Evolutionary conservation across 2,113 vertebrate species (phyloP), one percentile per base, ranked within the genome.

Genomic region (Oceanites oceanicus): DNA sequence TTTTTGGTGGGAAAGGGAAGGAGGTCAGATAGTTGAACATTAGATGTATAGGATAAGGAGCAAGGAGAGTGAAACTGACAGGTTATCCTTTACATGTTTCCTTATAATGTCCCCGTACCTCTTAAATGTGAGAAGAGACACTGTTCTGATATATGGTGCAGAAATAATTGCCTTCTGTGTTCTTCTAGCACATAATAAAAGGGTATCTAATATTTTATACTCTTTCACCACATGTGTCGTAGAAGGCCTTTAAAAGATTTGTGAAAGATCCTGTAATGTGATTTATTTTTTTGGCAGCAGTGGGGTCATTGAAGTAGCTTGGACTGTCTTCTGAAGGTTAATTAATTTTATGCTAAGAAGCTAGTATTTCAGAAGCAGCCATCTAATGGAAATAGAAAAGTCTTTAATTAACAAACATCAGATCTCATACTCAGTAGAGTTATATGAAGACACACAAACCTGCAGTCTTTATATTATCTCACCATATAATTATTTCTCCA

Each of bases 261-360:
- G 22, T 92, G 73, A 91, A 96, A 91, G 34, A 94, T 94, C 42
- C 30, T 45, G 34, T 19, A 67, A 72, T 25, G 47, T 70, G 86
- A 67, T 65, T 83, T 81, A 23, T 63, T 58, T 84, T 53, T 77
- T 71, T 85, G 44, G 49, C 59, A 90, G 81, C 27, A 88, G 16
- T 62, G 11, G 8, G 59, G 63, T 90, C 90, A 92, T 15, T 71
- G 42, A 96, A 91, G 47, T 86, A 96, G 22, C 45, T 87, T 4
- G 2, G 58, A 90, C 42, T 90, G 59, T 47, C 74, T 96, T 93
- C 55, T 86, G 85, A 94, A 96, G 94, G 89, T 96, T 97, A 96
- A 97, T 97, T 96, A 95, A 95, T 90, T 96, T 96, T 96, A 95
- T 96, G 87, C 70, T 96, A 94, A 97, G 86, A 90, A 95, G 70